Base-by-base conservation (phyloP, 2,113 vertebrate species). In the Anseranas semipalmata region DNA sequence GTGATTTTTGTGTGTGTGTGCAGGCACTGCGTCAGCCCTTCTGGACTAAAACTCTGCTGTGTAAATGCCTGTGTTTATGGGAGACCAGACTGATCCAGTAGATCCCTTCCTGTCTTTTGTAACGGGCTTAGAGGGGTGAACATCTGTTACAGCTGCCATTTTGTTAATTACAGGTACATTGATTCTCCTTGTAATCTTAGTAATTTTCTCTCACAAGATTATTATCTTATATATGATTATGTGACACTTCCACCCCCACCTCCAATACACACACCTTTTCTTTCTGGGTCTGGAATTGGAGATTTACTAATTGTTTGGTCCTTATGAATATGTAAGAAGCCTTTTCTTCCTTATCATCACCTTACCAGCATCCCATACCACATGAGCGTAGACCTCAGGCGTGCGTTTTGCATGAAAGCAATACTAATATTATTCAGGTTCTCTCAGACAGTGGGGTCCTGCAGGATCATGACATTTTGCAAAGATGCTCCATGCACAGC, bases 271-370 rank as follows among this genome's bases (percentile, higher is more conserved):
- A 30, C 62, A 65, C 27, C 39, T 65, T 65, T 65, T 65, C 28
- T 65, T 65, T 65, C 78, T 75, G 43, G 4, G 27, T 63, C 63
- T 87, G 65, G 62, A 32, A 63, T 41, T 87, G 43, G 37, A 76
- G 48, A 87, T 76, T 75, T 83, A 41, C 4, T 45, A 86, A 67
- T 93, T 73, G 8, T 71, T 74, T 88, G 12, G 12, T 73, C 43
- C 62, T 72, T 63, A 89, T 76, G 68, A 91, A 90, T 65, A 83
- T 39, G 46, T 70, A 86, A 85, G 59, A 45, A 83, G 45, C 10
- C 13, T 71, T 68, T 90, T 71, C 45, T 90, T 67, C 24, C 43
- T 84, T 93, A 76, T 95, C 76, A 68, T 35, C 67, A 62, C 32
- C 39, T 72, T 35, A n/a, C 71, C 76, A 74, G 62, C 71, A 88